Evolutionary conservation across 2,113 vertebrate genomes (phyloP), one percentile per base, ranked within the genome.

Genomic region (Phyllopteryx taeniolatus): DNA sequence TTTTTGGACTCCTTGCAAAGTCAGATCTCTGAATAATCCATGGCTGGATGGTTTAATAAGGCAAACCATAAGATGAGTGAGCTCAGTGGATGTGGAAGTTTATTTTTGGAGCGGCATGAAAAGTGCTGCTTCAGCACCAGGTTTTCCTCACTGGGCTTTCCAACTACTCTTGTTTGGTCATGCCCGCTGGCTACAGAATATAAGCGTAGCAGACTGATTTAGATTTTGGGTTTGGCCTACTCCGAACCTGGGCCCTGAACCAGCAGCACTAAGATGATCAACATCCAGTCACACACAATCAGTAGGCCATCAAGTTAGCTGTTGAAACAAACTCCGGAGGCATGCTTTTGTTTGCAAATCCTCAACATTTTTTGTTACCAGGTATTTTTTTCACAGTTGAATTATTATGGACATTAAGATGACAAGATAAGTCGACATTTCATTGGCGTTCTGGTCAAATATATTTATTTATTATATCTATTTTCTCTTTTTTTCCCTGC

Each of bases 41-140:
- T 17, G 39, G 73, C 61, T 79, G 57, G 69, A 79, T 9, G 22
- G 67, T 86, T 89, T 82, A 82, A 91, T 83, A 83, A 78, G 72
- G 49, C 56, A n/a, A 67, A 73, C 72, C 79, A 65, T 64, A 69
- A 73, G 74, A 80, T 70, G 78, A 80, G 75, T 86, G 85, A 86
- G 77, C 67, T 88, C 83, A 81, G 51, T 70, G 42, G 72, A 82
- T 4, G 51, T 3, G 51, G 67, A 47, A 62, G 69, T 86, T 83
- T 89, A 85, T 88, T 87, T 90, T 76, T 43, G 77, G 71, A 78
- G 75, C 74, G 67, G 1, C 76, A 79, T 71, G 66, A 72, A 85
- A 85, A 84, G 44, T 77, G 85, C 84, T 73, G 81, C 62, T 60
- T 87, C 83, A 87, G 85, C 82, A 78, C 66, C 59, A 47, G 64